Evolutionary conservation across 2,888 invertebrate genomes (phyloP).

Genomic region (Chesias legatella): DNA sequence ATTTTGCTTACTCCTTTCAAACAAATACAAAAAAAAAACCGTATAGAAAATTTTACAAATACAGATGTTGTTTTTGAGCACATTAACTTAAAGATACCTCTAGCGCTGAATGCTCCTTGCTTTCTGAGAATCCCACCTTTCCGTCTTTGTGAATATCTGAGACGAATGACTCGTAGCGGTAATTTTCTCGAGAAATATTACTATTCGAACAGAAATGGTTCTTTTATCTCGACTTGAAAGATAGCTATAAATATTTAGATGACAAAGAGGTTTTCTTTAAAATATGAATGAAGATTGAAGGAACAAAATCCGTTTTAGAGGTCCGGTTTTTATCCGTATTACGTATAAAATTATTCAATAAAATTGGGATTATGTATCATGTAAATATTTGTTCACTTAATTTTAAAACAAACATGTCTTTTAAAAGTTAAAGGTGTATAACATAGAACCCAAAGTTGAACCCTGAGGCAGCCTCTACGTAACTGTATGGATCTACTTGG

Average conservation of each 20-base stretch:
- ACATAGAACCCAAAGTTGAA: background rate
- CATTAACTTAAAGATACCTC: background rate
- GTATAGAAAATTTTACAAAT: background rate
- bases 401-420: background rate
- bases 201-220: background rate
- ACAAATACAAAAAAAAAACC: no score
- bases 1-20: no score
- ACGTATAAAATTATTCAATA: no score
- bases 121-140: background rate
- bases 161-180: background rate
- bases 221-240: no score
- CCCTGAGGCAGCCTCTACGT: slow-evolving; percentile 1
- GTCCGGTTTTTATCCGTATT: no score
- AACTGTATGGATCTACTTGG: no score
- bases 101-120: no score
- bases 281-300: no score
- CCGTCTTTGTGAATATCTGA: slow-evolving; percentile 6
- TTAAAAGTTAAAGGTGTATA: background rate
- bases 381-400: no score
- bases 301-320: no score
- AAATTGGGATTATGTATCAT: no score
- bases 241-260: background rate
- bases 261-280: no score
- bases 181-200: slow-evolving; percentile 1
- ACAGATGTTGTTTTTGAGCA: background rate